These are phyloP conservation scores for Bufo bufo DNA, from an alignment of 2,113 vertebrate genomes.

Conservation along the genomic window DNA sequence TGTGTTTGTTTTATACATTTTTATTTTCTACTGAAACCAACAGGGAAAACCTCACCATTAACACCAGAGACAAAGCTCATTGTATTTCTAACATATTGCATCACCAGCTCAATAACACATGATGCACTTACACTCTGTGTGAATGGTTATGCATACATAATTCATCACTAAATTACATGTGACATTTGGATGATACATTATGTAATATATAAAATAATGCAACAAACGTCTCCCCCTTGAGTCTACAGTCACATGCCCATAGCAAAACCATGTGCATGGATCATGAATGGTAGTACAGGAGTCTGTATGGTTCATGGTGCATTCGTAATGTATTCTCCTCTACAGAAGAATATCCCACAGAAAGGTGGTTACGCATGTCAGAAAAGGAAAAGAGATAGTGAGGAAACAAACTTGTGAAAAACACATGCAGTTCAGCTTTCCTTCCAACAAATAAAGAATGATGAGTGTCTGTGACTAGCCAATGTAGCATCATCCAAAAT, in stretches of 20 bases:
- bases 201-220: neutral
- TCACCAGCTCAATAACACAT: neutral
- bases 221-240: neutral
- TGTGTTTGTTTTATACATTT: neutral
- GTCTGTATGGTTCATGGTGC: too few species aligned
- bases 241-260: neutral
- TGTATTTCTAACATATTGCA: conserved; percentile 6
- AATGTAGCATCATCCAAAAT: too few species aligned
- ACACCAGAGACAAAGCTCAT: neutral
- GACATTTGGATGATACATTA: neutral
- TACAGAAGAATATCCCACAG: too few species aligned
- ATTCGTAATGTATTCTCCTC: too few species aligned
- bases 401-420: too few species aligned
- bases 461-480: too few species aligned
- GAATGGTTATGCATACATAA: neutral
- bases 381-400: too few species aligned
- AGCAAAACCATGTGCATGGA: too few species aligned
- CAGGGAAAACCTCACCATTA: neutral
- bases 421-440: too few species aligned
- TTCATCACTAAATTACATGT: neutral
- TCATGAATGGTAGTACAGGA: too few species aligned
- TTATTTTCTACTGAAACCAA: neutral
- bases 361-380: too few species aligned
- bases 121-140: neutral
- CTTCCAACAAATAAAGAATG: too few species aligned